Evolutionary conservation across 2,113 vertebrate species (phyloP).

Genomic region (Ciconia stormi): DNA sequence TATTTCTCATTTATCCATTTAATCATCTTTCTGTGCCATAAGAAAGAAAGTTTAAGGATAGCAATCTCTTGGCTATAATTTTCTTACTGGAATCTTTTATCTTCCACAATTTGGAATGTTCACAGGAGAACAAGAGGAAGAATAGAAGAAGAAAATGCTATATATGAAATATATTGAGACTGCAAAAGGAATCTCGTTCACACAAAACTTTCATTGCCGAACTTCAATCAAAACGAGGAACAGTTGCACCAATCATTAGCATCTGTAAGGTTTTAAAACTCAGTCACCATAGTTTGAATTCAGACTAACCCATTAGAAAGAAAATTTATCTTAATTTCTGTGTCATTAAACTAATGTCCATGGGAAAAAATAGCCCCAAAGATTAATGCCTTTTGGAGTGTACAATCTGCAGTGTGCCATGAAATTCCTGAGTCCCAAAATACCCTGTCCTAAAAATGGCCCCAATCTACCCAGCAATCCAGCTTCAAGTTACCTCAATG

Average conservation of each 20-base stretch:
- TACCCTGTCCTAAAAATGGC: neutral
- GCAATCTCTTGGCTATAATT: neutral
- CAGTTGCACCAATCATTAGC: neutral
- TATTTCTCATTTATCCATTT: neutral
- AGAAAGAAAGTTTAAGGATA: neutral
- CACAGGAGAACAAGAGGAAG: neutral
- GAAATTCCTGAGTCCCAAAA: neutral
- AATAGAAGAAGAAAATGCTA: neutral
- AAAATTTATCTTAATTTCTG: neutral
- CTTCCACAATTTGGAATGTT: neutral
- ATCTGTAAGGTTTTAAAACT: neutral
- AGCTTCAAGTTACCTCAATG: neutral
- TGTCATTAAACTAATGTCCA: neutral
- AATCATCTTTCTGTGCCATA: neutral
- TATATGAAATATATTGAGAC: neutral
- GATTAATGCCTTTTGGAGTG: neutral
- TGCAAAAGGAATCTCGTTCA: neutral
- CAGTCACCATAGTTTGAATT: neutral
- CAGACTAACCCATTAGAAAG: neutral
- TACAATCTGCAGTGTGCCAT: neutral
- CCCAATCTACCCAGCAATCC: neutral
- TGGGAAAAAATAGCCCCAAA: neutral
- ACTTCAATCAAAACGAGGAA: neutral
- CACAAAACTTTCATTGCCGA: neutral
- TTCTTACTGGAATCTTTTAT: neutral